Percentiles rank a stretch among this genome's conserved stretches.
Evolutionary conservation across 2,113 vertebrate genomes (phyloP).

Genomic region (Piprites chloris): DNA sequence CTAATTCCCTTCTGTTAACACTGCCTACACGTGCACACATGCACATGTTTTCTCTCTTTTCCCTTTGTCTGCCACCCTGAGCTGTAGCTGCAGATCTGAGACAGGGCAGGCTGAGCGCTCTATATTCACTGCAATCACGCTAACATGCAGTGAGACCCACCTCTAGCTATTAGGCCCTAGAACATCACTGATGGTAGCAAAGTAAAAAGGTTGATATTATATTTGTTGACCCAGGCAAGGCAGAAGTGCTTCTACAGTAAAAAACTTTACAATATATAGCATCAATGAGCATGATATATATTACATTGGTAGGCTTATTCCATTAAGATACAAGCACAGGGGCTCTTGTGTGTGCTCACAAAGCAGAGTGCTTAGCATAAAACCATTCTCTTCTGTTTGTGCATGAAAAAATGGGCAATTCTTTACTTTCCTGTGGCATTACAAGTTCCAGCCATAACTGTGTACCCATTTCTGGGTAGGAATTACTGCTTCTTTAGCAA

Average conservation of each 20-base stretch:
- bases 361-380: neutral
- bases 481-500: neutral
- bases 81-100: neutral
- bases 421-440: neutral
- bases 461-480: neutral
- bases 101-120: neutral
- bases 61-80: neutral
- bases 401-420: neutral
- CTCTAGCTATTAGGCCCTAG: neutral
- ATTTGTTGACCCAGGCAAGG: neutral
- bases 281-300: neutral
- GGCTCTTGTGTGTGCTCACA: neutral
- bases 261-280: neutral
- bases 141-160: neutral
- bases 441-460: neutral
- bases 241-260: neutral
- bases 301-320: neutral
- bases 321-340: neutral
- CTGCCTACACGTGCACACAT: neutral
- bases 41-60: neutral
- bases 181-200: neutral
- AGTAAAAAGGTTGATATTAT: neutral
- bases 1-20: constrained; percentile 7
- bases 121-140: neutral
- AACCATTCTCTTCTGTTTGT: neutral